Evolutionary conservation across 2,797 vertebrate species (phyloP).

Genomic region (Gastrophryne carolinensis): DNA sequence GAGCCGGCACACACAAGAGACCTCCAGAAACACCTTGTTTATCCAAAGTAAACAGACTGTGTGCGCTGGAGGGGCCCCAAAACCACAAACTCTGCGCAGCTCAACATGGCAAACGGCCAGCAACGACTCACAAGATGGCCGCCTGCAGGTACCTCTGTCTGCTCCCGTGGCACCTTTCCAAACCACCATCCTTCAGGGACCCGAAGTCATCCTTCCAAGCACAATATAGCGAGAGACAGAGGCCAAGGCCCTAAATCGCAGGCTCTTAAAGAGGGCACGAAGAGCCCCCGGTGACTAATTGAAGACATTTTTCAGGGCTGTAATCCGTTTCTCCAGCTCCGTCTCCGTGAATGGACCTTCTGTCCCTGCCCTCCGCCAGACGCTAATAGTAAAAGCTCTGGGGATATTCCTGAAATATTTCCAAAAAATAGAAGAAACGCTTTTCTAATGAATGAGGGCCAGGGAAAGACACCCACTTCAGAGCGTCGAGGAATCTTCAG

Average conservation of each 20-base stretch:
- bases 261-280: constrained; percentile 40
- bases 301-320: constrained; percentile 40
- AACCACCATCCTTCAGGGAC: constrained; percentile 33
- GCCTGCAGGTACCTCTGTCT: constrained; percentile 1
- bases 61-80: constrained; percentile 42
- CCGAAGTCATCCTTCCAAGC: constrained; percentile 37
- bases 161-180: constrained; percentile 40
- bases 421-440: constrained; percentile 5
- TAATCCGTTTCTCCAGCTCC: constrained; percentile 37
- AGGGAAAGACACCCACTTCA: neutral
- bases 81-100: constrained; percentile 33
- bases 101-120: constrained; percentile 37
- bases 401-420: constrained; percentile 34
- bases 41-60: constrained; percentile 48
- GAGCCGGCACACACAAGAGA: constrained; percentile 24
- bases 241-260: constrained; percentile 45
- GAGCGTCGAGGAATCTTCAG: constrained; percentile 40
- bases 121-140: constrained; percentile 37
- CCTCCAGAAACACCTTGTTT: constrained; percentile 39
- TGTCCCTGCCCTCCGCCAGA: constrained; percentile 28
- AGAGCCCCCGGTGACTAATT: constrained; percentile 40
- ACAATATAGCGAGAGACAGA: constrained; percentile 44
- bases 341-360: constrained; percentile 33
- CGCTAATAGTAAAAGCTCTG: constrained; percentile 22
- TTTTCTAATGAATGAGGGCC: constrained; percentile 8